These are phyloP conservation scores for Stichopus horrens DNA, from an alignment of 53 echinoderm and acorn worm species.

Conservation along the genomic window DNA sequence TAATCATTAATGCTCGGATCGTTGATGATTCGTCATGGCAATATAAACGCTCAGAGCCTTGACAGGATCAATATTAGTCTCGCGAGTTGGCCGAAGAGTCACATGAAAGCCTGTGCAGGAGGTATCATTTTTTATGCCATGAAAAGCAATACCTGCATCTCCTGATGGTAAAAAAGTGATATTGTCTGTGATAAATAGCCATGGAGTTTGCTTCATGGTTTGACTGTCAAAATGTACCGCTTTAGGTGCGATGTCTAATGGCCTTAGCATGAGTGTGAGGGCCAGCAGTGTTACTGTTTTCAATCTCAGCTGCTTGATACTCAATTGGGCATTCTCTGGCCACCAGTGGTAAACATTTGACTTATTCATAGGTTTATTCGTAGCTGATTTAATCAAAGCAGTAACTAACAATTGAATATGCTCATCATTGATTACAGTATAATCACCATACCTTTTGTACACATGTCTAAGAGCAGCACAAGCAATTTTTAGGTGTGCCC, in stretches of 20 bases:
- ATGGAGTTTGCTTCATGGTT: neutral
- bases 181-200: conserved; percentile 41
- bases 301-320: conserved; percentile 35
- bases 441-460: neutral
- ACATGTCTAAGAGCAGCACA: conserved; percentile 23
- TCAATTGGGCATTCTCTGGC: conserved; percentile 13
- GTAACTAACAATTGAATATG: conserved; percentile 7
- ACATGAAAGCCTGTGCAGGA: too few species aligned
- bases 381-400: conserved; percentile 37
- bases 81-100: too few species aligned
- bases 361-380: conserved; percentile 19
- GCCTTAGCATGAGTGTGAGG: conserved; percentile 27
- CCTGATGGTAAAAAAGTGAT: neutral
- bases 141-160: neutral
- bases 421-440: neutral
- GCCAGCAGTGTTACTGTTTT: conserved; percentile 39
- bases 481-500: neutral
- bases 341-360: conserved; percentile 28
- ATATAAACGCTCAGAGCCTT: too few species aligned
- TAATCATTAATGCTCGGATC: too few species aligned
- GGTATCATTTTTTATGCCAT: neutral
- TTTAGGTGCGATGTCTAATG: conserved; percentile 45
- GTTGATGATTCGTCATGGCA: too few species aligned
- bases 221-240: conserved; percentile 38
- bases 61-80: too few species aligned